phyloP scores from a whole-genome alignment of 92 coral and sea anemone species.

The Zoanthus sociatus region DNA sequence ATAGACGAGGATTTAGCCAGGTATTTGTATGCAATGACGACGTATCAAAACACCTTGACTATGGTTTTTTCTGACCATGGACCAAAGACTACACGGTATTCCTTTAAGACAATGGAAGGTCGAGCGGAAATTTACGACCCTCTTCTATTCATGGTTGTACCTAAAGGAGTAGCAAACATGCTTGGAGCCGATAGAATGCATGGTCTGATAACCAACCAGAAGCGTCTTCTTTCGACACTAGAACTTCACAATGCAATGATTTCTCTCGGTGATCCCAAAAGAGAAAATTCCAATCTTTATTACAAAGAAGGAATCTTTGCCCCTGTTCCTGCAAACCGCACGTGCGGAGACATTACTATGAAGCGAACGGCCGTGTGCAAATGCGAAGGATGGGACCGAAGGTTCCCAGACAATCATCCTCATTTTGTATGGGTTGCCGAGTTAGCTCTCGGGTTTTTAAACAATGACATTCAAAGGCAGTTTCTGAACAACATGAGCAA shows the following conservation, averaged over 20 bases:
- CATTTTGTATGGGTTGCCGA: conserved; percentile 86
- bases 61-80: conserved; percentile 93
- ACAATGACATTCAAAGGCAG: conserved; percentile 77
- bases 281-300: conserved; percentile 25
- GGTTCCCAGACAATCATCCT: conserved; percentile 75
- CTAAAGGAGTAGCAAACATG: conserved; percentile 72
- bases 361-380: conserved; percentile 87
- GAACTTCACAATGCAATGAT: conserved; percentile 83
- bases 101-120: conserved; percentile 88
- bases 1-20: conserved; percentile 78
- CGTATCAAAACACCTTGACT: conserved; percentile 83
- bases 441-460: conserved; percentile 81
- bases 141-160: conserved; percentile 78
- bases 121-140: conserved; percentile 92
- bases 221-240: conserved; percentile 79
- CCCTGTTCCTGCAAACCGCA: conserved; percentile 74
- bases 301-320: conserved; percentile 74
- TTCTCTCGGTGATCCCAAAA: conserved; percentile 64
- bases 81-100: conserved; percentile 87
- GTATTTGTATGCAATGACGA: conserved; percentile 70
- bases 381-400: conserved; percentile 89
- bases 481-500: conserved; percentile 35
- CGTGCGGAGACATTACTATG: conserved; percentile 84
- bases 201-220: conserved; percentile 79
- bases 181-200: conserved; percentile 74